phyloP scores from a whole-genome alignment of 2,888 invertebrate species.

The Mythimna albipuncta region DNA sequence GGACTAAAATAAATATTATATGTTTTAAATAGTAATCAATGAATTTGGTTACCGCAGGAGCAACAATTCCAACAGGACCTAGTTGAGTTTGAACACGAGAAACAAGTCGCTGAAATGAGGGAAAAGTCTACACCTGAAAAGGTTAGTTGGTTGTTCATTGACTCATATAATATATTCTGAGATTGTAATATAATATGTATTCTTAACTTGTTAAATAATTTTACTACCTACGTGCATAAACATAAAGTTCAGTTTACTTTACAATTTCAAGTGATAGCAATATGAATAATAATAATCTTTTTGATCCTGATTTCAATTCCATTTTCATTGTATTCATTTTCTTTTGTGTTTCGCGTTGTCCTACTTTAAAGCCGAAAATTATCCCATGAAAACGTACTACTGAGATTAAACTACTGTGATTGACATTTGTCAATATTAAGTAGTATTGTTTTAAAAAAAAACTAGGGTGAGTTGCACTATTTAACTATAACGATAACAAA shows the following conservation, averaged over 20 bases:
- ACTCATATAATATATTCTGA: too few species aligned
- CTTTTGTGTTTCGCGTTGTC: too few species aligned
- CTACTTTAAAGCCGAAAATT: background rate
- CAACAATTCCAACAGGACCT: constrained; percentile 93
- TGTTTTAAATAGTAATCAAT: background rate
- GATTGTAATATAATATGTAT: too few species aligned
- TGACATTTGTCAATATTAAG: too few species aligned
- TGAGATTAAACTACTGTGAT: background rate
- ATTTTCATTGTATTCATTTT: too few species aligned
- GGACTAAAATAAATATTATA: background rate
- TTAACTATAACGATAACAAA: too few species aligned
- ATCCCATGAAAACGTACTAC: background rate
- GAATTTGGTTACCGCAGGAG: constrained; percentile 86
- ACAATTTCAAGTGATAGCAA: background rate
- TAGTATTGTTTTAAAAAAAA: background rate
- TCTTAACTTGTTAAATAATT: too few species aligned
- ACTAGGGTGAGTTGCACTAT: too few species aligned
- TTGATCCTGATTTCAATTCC: too few species aligned
- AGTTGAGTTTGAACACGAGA: constrained; percentile 94
- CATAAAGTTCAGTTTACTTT: background rate
- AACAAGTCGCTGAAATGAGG: constrained; percentile 92
- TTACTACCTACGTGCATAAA: too few species aligned
- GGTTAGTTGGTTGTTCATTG: constrained; percentile 79
- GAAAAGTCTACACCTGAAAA: constrained; percentile 96
- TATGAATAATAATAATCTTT: too few species aligned